phyloP scores from a whole-genome alignment of 2,888 invertebrate species.

The Ophion ellenae region DNA sequence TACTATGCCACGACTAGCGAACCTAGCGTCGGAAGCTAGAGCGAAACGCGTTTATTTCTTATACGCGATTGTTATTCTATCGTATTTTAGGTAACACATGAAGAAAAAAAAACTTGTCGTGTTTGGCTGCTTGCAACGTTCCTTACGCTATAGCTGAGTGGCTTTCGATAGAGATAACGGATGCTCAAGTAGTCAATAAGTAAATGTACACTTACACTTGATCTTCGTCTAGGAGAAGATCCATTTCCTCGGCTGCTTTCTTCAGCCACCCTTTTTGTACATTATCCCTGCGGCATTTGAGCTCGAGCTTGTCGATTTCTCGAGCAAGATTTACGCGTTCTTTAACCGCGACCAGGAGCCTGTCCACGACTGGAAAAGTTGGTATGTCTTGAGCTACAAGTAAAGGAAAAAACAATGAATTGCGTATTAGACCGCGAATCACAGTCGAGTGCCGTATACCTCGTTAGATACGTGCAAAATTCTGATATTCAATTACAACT shows the following conservation, averaged over 20 bases:
- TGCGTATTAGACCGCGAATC: too few species aligned
- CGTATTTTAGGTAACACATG: background rate
- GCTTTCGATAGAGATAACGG: background rate
- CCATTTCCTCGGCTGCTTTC: conserved; percentile 94
- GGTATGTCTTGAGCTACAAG: conserved; percentile 92
- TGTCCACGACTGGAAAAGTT: conserved; percentile 90
- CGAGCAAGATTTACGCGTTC: conserved; percentile 91
- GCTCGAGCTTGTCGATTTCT: conserved; percentile 91
- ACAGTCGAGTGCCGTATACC: too few species aligned
- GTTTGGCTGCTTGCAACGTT: too few species aligned
- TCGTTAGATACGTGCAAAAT: too few species aligned
- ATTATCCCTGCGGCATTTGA: conserved; percentile 87
- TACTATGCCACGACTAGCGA: too few species aligned
- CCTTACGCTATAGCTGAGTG: too few species aligned
- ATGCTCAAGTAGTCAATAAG: background rate
- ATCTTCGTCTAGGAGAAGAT: conserved; percentile 94
- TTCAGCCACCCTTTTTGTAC: conserved; percentile 93
- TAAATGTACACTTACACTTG: conserved; percentile 76
- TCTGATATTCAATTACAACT: too few species aligned
- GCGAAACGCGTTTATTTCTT: too few species aligned
- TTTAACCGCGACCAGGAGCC: conserved; percentile 87
- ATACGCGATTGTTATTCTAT: too few species aligned
- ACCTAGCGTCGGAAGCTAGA: too few species aligned
- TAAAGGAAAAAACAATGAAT: background rate
- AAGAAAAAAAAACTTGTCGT: background rate